A percentile compares a stretch with the other conserved stretches of the same genome.
Conservation (phyloP, 1,140 invertebrate genomes). For the Planococcus citri region DNA sequence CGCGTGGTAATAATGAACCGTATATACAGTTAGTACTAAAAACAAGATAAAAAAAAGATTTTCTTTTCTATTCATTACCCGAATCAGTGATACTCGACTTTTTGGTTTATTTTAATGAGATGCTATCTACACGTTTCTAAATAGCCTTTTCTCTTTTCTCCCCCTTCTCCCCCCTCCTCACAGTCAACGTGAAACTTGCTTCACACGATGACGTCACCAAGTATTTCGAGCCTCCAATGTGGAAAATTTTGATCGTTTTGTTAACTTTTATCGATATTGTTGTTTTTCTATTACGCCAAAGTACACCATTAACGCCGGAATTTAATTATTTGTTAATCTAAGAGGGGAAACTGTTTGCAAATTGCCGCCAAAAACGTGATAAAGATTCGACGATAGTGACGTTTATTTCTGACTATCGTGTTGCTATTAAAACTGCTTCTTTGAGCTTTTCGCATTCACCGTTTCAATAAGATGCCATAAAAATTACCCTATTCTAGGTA, state of each 20-base stretch:
- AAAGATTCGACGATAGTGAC: neutral
- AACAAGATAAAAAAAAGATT: constrained; percentile 8
- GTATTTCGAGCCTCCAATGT: neutral
- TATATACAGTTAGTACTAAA: neutral
- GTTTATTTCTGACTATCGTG: neutral
- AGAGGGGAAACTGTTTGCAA: neutral
- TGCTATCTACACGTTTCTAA: neutral
- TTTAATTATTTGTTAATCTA: neutral
- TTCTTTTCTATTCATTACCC: neutral
- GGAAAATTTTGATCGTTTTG: neutral
- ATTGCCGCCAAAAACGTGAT: neutral
- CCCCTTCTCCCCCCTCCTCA: too few relatives aligned
- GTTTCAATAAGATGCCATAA: neutral
- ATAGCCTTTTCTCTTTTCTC: neutral
- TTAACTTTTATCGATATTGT: neutral
- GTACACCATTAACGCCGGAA: neutral
- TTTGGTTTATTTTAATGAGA: neutral
- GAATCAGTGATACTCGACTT: neutral
- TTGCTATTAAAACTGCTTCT: neutral
- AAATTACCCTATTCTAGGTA: neutral
- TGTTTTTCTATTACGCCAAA: neutral
- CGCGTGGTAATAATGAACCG: neutral
- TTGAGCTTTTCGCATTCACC: neutral
- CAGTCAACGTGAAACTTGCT: too few relatives aligned
- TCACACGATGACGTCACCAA: neutral